Conservation (phyloP, 1,140 invertebrate species). For the Himalopsyche phryganea region DNA sequence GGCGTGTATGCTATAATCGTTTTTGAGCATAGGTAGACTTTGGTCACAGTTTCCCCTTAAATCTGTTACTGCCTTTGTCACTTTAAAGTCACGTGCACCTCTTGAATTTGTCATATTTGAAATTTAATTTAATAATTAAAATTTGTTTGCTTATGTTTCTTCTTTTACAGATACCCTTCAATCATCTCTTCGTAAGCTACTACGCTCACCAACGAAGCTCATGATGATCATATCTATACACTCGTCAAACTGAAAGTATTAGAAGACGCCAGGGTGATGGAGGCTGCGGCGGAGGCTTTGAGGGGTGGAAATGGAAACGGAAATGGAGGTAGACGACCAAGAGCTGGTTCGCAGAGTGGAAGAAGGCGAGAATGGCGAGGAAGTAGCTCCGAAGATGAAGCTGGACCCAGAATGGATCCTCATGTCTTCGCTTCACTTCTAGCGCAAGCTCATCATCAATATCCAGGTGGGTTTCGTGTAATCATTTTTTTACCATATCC, state of each 20-base stretch:
- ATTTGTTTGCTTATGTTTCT: too few species aligned
- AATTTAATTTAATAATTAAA: too few species aligned
- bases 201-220: background rate
- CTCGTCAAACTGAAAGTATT: background rate
- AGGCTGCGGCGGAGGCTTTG: background rate
- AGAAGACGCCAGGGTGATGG: background rate
- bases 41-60: too few species aligned
- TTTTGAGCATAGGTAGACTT: too few species aligned
- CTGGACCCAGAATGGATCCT: slow-evolving; percentile 56
- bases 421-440: slow-evolving; percentile 61
- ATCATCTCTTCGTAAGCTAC: too few species aligned
- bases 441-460: slow-evolving; percentile 60
- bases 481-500: too few species aligned
- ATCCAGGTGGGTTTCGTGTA: slow-evolving; percentile 57
- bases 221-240: background rate
- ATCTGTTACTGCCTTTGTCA: too few species aligned
- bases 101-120: too few species aligned
- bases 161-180: too few species aligned
- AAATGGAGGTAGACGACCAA: slow-evolving; percentile 19
- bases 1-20: too few species aligned
- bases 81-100: too few species aligned
- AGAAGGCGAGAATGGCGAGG: slow-evolving; percentile 54
- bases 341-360: slow-evolving; percentile 25
- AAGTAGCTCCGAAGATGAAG: slow-evolving; percentile 64
- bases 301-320: background rate